These are phyloP conservation scores for Drosophila hydei DNA, from an alignment of 1,140 invertebrate species.

Conservation along the genomic window DNA sequence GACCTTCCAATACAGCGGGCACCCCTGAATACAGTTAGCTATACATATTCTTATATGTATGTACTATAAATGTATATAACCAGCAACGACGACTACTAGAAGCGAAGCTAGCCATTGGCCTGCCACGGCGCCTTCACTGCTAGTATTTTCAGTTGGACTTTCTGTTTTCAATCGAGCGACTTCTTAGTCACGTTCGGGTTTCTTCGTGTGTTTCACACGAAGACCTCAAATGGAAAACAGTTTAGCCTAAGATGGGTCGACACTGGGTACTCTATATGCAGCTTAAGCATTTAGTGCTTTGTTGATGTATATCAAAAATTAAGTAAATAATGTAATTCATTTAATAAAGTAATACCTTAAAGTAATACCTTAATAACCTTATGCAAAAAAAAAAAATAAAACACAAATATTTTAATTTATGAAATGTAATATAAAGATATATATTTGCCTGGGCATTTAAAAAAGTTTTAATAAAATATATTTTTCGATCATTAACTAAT, in stretches of 20 bases:
- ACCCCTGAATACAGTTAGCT: conserved; percentile 1
- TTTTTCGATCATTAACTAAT: no score
- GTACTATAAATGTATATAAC: conserved; percentile 14
- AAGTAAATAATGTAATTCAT: neutral
- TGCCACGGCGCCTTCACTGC: neutral
- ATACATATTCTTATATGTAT: neutral
- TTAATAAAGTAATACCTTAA: neutral
- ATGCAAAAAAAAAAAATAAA: no score
- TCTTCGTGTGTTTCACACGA: conserved; percentile 38
- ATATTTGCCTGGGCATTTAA: no score
- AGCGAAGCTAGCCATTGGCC: conserved; percentile 47
- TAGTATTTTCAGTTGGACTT: conserved; percentile 34
- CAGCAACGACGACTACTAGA: conserved; percentile 1
- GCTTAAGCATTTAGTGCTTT: no score
- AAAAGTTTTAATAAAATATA: no score
- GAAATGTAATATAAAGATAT: no score
- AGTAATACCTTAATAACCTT: no score
- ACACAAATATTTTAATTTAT: no score
- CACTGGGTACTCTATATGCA: conserved; percentile 5
- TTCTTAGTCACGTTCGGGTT: conserved; percentile 53
- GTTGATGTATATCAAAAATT: no score
- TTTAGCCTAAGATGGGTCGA: conserved; percentile 15
- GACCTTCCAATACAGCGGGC: conserved; percentile 4
- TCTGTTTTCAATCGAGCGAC: conserved; percentile 10
- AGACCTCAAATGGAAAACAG: conserved; percentile 15